Conservation (phyloP, 2,888 invertebrate genomes). For the Syrphus vitripennis region DNA sequence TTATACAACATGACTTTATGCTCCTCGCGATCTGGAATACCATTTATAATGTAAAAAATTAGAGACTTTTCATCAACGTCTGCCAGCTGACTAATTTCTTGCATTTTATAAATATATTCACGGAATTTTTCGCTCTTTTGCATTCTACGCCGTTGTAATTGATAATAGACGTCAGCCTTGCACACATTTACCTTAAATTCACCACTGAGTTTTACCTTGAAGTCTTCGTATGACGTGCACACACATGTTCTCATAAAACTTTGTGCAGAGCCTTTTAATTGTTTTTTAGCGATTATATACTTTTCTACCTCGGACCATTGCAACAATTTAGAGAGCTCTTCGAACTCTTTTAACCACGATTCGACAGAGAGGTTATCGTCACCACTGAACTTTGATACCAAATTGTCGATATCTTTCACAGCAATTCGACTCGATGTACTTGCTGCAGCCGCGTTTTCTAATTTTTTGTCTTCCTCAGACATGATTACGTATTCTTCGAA, state of each 20-base stretch:
- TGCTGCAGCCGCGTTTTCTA: too few species aligned
- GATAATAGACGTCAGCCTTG: background rate
- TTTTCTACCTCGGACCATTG: slow-evolving; percentile 3
- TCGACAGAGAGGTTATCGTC: background rate
- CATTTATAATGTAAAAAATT: slow-evolving; percentile 10
- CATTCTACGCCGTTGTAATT: slow-evolving; percentile 4
- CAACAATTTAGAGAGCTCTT: background rate
- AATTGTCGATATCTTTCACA: background rate
- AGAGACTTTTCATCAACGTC: slow-evolving; percentile 10
- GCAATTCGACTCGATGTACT: background rate
- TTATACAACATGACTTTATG: background rate
- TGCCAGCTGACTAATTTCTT: slow-evolving; percentile 4
- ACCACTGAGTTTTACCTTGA: background rate
- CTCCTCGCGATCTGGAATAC: background rate
- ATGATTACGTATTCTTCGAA: too few species aligned
- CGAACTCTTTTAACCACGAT: background rate
- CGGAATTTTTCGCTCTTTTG: background rate
- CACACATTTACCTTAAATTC: background rate
- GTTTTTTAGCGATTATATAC: background rate
- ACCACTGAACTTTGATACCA: background rate
- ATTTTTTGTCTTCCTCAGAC: too few species aligned
- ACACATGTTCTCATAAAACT: background rate
- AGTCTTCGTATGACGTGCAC: background rate
- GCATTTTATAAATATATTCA: slow-evolving; percentile 11
- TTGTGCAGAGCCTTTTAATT: background rate